Percentiles rank a stretch among this genome's conserved stretches.
These are phyloP conservation scores for Myripristis jacobus DNA, from an alignment of 2,797 vertebrate genomes.

Conservation along the genomic window DNA sequence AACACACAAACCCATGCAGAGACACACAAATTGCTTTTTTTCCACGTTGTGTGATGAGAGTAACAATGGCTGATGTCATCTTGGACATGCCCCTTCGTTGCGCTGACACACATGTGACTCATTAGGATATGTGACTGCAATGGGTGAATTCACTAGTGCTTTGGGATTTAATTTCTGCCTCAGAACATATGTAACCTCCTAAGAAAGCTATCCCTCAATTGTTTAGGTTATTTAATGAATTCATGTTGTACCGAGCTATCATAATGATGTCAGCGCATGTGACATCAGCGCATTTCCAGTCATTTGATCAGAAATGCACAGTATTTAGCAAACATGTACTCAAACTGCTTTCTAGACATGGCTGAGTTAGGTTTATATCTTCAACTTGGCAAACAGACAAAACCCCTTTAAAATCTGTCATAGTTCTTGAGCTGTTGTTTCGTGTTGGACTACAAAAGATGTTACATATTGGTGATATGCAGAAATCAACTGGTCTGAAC, in stretches of 20 bases:
- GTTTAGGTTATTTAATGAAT: too few relatives aligned
- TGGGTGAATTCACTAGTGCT: neutral
- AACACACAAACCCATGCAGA: too few relatives aligned
- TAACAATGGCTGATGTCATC: conserved; percentile 48
- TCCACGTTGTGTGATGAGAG: conserved; percentile 42
- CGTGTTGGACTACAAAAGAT: too few relatives aligned
- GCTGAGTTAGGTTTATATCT: neutral
- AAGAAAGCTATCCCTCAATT: too few relatives aligned
- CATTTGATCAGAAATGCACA: conserved; percentile 33
- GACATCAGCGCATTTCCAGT: conserved; percentile 1
- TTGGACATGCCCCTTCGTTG: conserved; percentile 8
- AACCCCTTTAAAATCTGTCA: too few relatives aligned
- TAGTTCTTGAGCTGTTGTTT: too few relatives aligned
- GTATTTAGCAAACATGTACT: conserved; percentile 35
- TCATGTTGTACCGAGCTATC: too few relatives aligned
- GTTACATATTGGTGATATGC: too few relatives aligned
- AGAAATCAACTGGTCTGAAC: too few relatives aligned
- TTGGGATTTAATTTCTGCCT: conserved; percentile 1
- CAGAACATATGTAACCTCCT: neutral
- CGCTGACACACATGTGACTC: conserved; percentile 28
- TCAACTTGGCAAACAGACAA: too few relatives aligned
- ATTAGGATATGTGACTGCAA: neutral
- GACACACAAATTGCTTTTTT: neutral
- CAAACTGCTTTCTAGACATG: neutral
- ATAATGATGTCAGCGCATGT: neutral